These are phyloP conservation scores for Meda fulgida DNA, from an alignment of 2,797 vertebrate species.

Conservation along the genomic window DNA sequence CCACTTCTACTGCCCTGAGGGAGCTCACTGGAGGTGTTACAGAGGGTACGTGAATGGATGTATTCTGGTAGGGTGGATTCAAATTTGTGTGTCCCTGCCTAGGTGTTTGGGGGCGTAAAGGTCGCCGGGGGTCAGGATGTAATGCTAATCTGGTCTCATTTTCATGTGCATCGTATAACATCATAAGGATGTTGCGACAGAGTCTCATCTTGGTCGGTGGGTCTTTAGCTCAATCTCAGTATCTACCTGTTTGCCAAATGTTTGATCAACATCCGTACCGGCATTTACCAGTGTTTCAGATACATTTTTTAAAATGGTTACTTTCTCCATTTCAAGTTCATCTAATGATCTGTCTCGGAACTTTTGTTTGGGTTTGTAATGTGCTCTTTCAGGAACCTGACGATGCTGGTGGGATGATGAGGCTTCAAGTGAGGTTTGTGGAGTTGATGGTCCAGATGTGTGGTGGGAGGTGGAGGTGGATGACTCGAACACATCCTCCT, in stretches of 20 bases:
- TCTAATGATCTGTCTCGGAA: not conserved
- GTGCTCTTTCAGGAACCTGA: not conserved
- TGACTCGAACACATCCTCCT: not conserved
- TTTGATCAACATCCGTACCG: constrained; percentile 3
- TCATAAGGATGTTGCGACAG: not conserved
- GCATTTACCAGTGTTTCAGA: constrained; percentile 29
- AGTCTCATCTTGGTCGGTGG: constrained; percentile 15
- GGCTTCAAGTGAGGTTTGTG: not conserved
- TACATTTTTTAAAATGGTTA: constrained; percentile 16
- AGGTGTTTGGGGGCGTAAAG: not conserved
- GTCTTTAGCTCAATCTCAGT: constrained; percentile 8
- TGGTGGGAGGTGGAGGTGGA: constrained; percentile 16
- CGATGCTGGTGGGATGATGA: not conserved
- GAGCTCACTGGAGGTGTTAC: not conserved
- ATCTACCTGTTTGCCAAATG: constrained; percentile 2
- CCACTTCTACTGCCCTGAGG: not conserved
- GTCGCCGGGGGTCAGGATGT: too few species aligned
- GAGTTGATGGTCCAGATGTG: not conserved
- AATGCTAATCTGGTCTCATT: not conserved
- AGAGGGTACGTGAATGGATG: not conserved
- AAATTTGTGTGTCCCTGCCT: not conserved
- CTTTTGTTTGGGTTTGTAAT: constrained; percentile 23
- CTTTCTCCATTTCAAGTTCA: constrained; percentile 21
- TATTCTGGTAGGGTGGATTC: not conserved
- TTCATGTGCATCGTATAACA: constrained; percentile 3